Evolutionary conservation across 2,113 vertebrate species (phyloP), one percentile per base, ranked within the genome.

Genomic region (Hypocryptadius cinnamomeus): DNA sequence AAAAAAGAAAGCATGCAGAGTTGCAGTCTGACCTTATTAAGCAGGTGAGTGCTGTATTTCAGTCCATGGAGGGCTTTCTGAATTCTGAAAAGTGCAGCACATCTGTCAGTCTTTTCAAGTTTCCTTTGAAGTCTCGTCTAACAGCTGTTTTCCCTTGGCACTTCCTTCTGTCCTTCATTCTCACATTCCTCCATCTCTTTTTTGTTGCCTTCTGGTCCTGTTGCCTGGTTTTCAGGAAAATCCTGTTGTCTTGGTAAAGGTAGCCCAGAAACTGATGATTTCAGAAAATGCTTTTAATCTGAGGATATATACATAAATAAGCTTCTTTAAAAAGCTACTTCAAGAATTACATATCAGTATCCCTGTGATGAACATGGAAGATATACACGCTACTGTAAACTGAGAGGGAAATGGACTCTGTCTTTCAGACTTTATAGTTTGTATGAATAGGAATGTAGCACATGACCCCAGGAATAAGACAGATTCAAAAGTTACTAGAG

Each of bases 41-140:
- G 33, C 33, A 87, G 74, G 54, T 82, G 47, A 83, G 33, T 1
- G 1, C 47, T 73, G 30, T 53, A 65, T 66, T 91, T 76, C 66
- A 79, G 50, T 82, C 81, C 54, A 63, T 6, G 1, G 68, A 88
- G 71, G 50, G n/a, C 45, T 87, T 93, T 88, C 68, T 82, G 82
- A 72, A 65, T 79, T 79, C 65, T 89, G 63, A 79, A 50, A 92
- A 65, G 53, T 59, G 64, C 72, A 83, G 44, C 82, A 87, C 92
- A 87, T 93, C 90, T 96, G 87, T 39, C 79, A 93, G 63, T 82
- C 87, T 92, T 91, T 89, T 83, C 68, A 82, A 80, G 54, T 85
- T 90, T 85, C 47, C 70, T 54, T 82, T 73, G 54, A 83, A 90
- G 59, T 21, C 33, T 70, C 3, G 0, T 50, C 50, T 42, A 82